Base-by-base conservation (phyloP, 2,113 vertebrate species). In the Otolemur garnettii region DNA sequence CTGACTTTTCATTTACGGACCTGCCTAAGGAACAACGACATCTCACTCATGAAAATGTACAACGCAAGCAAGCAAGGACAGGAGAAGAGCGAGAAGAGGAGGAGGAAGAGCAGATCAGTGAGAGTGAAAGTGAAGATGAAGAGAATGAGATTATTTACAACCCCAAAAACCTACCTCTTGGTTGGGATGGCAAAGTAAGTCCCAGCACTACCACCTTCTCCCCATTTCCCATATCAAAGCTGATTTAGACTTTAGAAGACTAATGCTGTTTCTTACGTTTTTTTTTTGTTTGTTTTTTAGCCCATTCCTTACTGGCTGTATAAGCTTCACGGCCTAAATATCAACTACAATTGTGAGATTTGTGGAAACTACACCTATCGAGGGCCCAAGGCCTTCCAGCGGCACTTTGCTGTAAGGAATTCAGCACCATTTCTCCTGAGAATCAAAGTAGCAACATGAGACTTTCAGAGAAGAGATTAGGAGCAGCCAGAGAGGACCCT, bases 341-440 rank as follows among this genome's bases (percentile, higher is more conserved):
- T 99, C 98, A 99, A 99, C 98, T 99, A 99, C 98, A 99, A 99
- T 96, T 99, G 99, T 98, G 99, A 99, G 98, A 99, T 99, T 45
- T 99, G 99, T 95, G 99, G 99, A 12, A 99, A 99, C 98, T 99
- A 99, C 98, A 99, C 99, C 0, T 99, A 99, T 98, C 98, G 99
- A 81, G 99, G 99, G 45, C 99, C 99, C 93, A 99, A 99, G 95
- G 99, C 99, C 30, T 99, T 99, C 97, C 99, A 99, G 98, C 98
- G 99, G 33, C 99, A 99, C 97, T 99, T 99, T 81, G 99, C 99
- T 60, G 99, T 99, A 94, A 98, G 99, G 91, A 62, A 62, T 60
- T 90, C 38, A 71, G 62, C 78, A 19, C 28, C 6, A 1, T 57
- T 91, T 90, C 30, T 90, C 66, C 53, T 74, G 78, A 85, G 50